Evolutionary conservation across 1,140 invertebrate species (phyloP).

Genomic region (Cyclargus thomasi): DNA sequence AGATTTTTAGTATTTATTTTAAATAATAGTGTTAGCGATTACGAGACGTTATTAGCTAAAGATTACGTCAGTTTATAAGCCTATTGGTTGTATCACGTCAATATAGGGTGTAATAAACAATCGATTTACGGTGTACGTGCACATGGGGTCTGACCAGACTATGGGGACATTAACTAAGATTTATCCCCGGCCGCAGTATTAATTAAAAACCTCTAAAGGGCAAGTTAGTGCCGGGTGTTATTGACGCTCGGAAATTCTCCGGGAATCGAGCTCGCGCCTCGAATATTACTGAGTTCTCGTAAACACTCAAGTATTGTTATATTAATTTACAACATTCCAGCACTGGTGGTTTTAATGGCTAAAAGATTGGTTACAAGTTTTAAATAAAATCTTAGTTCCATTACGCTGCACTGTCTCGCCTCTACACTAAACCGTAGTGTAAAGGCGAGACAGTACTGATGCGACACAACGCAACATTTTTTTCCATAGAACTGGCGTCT

Average conservation of each 20-base stretch:
- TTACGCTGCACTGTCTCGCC: no score
- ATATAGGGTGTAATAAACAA: constrained; percentile 23
- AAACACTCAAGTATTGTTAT: background rate
- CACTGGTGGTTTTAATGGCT: background rate
- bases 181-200: constrained; percentile 56
- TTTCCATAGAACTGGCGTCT: no score
- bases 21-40: background rate
- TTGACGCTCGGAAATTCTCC: constrained; percentile 23
- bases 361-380: no score
- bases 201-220: constrained; percentile 60
- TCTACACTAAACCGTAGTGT: no score
- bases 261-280: background rate
- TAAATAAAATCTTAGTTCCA: no score
- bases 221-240: constrained; percentile 37
- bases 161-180: constrained; percentile 68
- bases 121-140: constrained; percentile 33
- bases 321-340: background rate
- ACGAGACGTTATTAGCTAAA: background rate
- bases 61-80: background rate
- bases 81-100: background rate
- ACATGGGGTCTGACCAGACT: constrained; percentile 52
- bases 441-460: no score
- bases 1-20: no score
- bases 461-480: no score
- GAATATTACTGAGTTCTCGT: background rate